Evolutionary conservation across 2,113 vertebrate genomes (phyloP).

Genomic region (Eptesicus fuscus): DNA sequence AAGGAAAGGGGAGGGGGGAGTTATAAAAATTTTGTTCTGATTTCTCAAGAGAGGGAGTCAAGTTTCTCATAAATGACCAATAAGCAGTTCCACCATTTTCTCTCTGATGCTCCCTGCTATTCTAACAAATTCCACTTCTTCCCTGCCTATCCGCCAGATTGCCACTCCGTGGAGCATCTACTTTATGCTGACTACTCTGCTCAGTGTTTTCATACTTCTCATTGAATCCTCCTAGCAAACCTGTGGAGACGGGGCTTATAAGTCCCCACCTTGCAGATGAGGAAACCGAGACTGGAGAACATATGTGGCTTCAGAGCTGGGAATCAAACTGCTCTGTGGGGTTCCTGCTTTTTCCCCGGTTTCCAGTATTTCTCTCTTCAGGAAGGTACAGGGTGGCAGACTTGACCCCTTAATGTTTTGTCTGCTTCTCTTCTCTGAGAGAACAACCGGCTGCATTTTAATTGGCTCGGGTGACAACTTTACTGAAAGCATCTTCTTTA

Average conservation of each 20-base stretch:
- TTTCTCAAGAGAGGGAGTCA: not conserved
- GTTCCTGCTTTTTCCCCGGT: not conserved
- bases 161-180: not conserved
- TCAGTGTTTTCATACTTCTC: not conserved
- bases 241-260: not conserved
- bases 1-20: not conserved
- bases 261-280: not conserved
- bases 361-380: not conserved
- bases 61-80: not conserved
- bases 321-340: not conserved
- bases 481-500: slow-evolving; percentile 30
- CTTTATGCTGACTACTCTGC: not conserved
- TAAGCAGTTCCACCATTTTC: not conserved
- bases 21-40: not conserved
- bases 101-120: not conserved
- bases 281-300: not conserved
- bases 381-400: not conserved
- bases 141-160: not conserved
- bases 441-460: slow-evolving; percentile 16
- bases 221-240: not conserved
- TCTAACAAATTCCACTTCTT: not conserved
- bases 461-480: not conserved
- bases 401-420: not conserved
- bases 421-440: not conserved
- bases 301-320: not conserved